A percentile compares a stretch with the other conserved stretches of the same genome.
Conservation (phyloP, 2,797 vertebrate species). For the Thaleichthys pacificus region DNA sequence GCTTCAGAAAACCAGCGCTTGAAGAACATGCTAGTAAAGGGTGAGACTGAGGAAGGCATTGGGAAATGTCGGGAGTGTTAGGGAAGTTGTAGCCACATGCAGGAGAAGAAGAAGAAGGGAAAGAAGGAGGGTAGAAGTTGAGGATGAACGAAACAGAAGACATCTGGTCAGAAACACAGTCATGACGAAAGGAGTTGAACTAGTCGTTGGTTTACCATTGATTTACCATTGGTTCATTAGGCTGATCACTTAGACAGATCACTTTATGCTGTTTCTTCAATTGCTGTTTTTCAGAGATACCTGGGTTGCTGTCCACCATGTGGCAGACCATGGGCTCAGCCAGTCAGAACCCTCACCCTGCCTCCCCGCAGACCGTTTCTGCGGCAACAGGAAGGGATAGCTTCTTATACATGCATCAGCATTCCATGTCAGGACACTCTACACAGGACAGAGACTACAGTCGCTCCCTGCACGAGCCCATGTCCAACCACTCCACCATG, state of each 20-base stretch:
- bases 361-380: constrained; percentile 23
- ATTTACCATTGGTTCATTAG: not conserved
- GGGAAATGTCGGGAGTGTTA: not conserved
- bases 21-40: constrained; percentile 60
- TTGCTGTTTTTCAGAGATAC: constrained; percentile 55
- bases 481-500: constrained; percentile 16
- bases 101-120: not conserved
- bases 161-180: too few species aligned
- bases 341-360: constrained; percentile 25
- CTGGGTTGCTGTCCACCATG: constrained; percentile 64
- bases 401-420: constrained; percentile 31
- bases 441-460: constrained; percentile 44
- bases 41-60: constrained; percentile 28
- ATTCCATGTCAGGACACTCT: constrained; percentile 6
- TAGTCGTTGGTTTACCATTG: not conserved
- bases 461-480: constrained; percentile 33
- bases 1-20: constrained; percentile 59
- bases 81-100: not conserved
- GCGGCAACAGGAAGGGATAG: constrained; percentile 12
- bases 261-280: not conserved
- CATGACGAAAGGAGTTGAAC: not conserved
- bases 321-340: constrained; percentile 57
- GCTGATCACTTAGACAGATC: not conserved
- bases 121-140: too few species aligned
- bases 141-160: too few species aligned